Evolutionary conservation across 1,140 invertebrate genomes (phyloP).

Genomic region (Euura saliciscinereae): DNA sequence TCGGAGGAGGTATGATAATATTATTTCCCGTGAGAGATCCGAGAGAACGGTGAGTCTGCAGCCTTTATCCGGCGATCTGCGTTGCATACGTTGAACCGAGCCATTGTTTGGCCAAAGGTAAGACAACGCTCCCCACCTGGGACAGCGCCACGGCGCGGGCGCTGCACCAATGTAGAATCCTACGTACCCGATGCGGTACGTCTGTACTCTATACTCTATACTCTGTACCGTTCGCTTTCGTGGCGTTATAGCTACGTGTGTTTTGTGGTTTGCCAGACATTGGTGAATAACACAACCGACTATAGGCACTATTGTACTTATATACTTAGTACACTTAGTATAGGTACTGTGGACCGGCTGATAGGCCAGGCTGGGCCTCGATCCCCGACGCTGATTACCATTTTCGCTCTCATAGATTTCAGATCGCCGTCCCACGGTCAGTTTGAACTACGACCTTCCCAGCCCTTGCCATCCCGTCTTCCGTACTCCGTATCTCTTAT

Average conservation of each 20-base stretch:
- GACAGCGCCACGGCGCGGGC: not conserved
- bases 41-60: not conserved
- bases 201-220: not conserved
- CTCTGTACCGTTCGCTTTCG: not conserved
- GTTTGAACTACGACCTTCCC: not conserved
- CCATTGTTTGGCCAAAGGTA: constrained; percentile 1
- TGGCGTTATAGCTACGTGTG: not conserved
- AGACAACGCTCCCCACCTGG: not conserved
- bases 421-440: not conserved
- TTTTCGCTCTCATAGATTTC: not conserved
- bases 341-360: too few species aligned
- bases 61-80: not conserved
- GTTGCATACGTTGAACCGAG: not conserved
- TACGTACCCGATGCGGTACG: not conserved
- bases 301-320: not conserved
- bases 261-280: not conserved
- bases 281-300: not conserved
- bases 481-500: not conserved
- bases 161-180: not conserved
- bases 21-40: not conserved
- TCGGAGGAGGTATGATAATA: not conserved
- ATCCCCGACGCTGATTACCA: not conserved
- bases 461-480: not conserved
- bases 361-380: not conserved
- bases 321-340: too few species aligned